Percentiles rank a stretch among this genome's conserved stretches.
Conservation (phyloP, 2,797 vertebrate species). For the Pachyuromys duprasi region DNA sequence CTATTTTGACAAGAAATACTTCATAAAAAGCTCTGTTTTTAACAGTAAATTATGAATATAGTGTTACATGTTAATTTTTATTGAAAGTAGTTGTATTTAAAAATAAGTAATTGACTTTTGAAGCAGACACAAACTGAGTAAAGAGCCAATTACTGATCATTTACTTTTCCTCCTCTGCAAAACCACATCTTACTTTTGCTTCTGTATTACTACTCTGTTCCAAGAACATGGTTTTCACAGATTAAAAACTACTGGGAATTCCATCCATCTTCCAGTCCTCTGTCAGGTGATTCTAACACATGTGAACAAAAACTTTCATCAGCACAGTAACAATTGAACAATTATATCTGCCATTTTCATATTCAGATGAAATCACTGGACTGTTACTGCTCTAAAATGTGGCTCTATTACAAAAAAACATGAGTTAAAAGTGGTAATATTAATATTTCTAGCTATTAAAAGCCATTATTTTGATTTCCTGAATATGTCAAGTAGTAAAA, state of each 20-base stretch:
- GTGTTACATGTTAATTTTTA: neutral
- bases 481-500: neutral
- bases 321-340: neutral
- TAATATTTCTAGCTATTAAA: neutral
- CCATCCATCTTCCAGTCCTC: accelerated
- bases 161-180: neutral
- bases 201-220: neutral
- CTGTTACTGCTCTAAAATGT: accelerated
- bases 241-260: neutral
- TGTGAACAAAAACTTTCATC: neutral
- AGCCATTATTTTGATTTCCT: neutral
- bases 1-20: neutral
- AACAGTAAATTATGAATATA: neutral
- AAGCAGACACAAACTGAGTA: neutral
- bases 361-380: neutral
- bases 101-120: neutral
- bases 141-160: neutral
- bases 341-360: neutral
- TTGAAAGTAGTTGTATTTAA: neutral
- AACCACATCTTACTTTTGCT: neutral
- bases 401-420: neutral
- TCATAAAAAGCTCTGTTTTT: neutral
- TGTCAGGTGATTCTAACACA: neutral
- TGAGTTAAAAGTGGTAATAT: neutral
- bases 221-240: neutral